Base-by-base conservation (phyloP, 2,888 invertebrate genomes). In the Barypeithes pellucidus region DNA sequence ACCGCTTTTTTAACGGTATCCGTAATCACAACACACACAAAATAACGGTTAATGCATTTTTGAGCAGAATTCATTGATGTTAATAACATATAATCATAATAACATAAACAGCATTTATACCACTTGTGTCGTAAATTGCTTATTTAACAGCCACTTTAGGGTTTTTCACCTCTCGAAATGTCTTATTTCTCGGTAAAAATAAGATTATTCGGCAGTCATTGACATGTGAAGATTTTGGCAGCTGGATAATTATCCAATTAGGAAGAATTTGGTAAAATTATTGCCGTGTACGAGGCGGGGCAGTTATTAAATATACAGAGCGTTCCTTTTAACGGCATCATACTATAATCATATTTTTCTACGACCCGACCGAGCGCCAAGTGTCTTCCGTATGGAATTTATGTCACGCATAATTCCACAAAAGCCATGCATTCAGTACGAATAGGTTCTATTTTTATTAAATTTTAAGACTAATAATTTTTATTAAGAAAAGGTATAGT, bases 1-100 rank as follows among this genome's bases (percentile, higher is more conserved):
- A n/a, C n/a, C n/a, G n/a, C n/a, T n/a, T n/a, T n/a, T n/a, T n/a
- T n/a, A n/a, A n/a, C n/a, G n/a, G n/a, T n/a, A n/a, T n/a, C n/a
- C n/a, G n/a, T n/a, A n/a, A n/a, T n/a, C n/a, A n/a, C n/a, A n/a
- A n/a, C n/a, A n/a, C n/a, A n/a, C n/a, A n/a, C n/a, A 16, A 20
- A 20, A 47, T 47, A 47, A 47, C 47, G 18, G 47, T 47, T 18
- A 11, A 7, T 47, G 43, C 43, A 47, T 47, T 47, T 47, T 20
- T 9, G 4, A 20, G 3, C 45, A 47, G 7, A 47, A 47, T 47
- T 47, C 22, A 11, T 47, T 11, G 12, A 47, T 5, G 22, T 47
- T 47, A 20, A 47, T 45, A 16, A n/a, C 14, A 16, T 16, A n/a
- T 43, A 12, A 16, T 43, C 29, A 29, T 29, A 29, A 29, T 43